These are phyloP conservation scores for Tetramorium simillimum DNA, from an alignment of 1,140 invertebrate genomes.

Conservation along the genomic window DNA sequence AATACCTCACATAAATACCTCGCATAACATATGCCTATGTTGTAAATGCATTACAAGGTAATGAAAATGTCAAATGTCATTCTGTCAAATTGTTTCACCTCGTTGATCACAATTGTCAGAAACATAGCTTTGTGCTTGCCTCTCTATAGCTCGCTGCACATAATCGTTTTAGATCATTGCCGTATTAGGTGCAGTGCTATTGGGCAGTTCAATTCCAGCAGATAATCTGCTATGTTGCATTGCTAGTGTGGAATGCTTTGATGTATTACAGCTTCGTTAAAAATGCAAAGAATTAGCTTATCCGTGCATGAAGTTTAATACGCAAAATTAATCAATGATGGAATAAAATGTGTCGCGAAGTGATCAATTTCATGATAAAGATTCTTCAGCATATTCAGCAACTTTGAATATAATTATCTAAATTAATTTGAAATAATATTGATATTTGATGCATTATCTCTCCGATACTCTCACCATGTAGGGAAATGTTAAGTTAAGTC, in stretches of 20 bases:
- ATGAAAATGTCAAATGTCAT: slow-evolving; percentile 56
- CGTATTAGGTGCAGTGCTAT: background rate
- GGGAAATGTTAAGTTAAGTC: background rate
- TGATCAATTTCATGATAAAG: background rate
- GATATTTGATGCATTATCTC: background rate
- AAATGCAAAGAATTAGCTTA: background rate
- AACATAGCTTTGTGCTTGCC: slow-evolving; percentile 23
- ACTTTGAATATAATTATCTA: background rate
- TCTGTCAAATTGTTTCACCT: slow-evolving; percentile 48
- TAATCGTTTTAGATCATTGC: slow-evolving; percentile 51
- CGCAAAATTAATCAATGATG: slow-evolving; percentile 21
- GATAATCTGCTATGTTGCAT: background rate
- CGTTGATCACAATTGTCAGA: slow-evolving; percentile 51
- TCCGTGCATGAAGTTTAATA: background rate
- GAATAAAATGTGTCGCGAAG: background rate
- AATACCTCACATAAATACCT: background rate
- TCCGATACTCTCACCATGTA: background rate
- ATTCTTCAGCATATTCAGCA: background rate
- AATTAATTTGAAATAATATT: background rate
- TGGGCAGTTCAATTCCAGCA: slow-evolving; percentile 9
- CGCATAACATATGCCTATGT: background rate
- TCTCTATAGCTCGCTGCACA: slow-evolving; percentile 11
- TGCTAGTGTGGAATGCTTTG: slow-evolving; percentile 41
- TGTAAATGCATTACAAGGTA: slow-evolving; percentile 19
- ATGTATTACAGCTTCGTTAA: slow-evolving; percentile 9